Evolutionary conservation across 2,113 vertebrate genomes (phyloP).

Genomic region (Sardina pilchardus): DNA sequence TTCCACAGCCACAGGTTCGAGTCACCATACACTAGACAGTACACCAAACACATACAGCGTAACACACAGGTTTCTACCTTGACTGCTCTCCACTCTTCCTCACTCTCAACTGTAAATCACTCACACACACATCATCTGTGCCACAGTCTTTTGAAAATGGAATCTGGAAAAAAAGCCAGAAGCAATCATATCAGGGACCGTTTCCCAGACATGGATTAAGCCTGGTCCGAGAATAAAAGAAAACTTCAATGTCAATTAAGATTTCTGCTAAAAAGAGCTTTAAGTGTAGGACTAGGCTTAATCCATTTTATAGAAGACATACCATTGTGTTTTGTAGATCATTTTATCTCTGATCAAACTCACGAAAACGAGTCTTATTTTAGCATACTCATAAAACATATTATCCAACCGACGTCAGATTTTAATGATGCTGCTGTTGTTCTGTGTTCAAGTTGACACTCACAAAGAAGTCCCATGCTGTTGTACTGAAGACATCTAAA

Average conservation of each 20-base stretch:
- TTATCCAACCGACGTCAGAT: background rate
- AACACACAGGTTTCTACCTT: constrained; percentile 57
- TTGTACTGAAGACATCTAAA: constrained; percentile 73
- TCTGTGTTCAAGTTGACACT: constrained; percentile 56
- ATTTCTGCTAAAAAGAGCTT: no score
- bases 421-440: background rate
- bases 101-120: constrained; percentile 75
- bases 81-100: constrained; percentile 52
- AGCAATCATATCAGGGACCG: background rate
- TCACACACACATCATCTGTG: constrained; percentile 76
- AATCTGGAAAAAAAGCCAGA: constrained; percentile 62
- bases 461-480: constrained; percentile 76
- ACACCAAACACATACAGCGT: background rate
- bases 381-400: background rate
- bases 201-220: no score
- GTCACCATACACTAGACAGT: background rate
- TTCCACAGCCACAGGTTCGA: background rate
- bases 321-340: background rate
- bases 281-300: no score
- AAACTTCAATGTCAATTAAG: no score
- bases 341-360: background rate
- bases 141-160: constrained; percentile 85
- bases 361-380: no score
- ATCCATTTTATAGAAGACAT: background rate
- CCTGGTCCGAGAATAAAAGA: no score